phyloP scores from a whole-genome alignment of 2,888 invertebrate genomes.

The Lochmaea capreae region DNA sequence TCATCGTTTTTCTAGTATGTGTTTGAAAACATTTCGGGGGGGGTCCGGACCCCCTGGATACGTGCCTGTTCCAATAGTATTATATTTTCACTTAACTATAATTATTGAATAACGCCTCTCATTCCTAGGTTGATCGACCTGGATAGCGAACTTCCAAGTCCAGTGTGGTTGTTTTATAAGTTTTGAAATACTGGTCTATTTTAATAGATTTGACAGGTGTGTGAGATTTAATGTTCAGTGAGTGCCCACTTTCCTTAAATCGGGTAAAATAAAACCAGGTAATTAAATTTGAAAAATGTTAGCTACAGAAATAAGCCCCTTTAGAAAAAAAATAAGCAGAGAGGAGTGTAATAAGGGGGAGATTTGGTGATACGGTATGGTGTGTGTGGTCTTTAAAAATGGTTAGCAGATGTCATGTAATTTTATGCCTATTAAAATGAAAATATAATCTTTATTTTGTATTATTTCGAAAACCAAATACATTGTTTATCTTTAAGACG shows the following conservation, averaged over 20 bases:
- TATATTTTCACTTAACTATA: too few relatives aligned
- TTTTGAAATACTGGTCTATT: not conserved
- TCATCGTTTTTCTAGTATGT: too few relatives aligned
- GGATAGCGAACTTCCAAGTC: too few relatives aligned
- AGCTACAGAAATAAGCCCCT: conserved; percentile 28
- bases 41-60: too few relatives aligned
- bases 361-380: conserved; percentile 39
- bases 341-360: conserved; percentile 14
- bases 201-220: conserved; percentile 27
- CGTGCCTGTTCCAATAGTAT: too few relatives aligned
- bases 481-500: not conserved
- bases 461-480: not conserved
- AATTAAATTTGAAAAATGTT: conserved; percentile 31
- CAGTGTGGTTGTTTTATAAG: too few relatives aligned
- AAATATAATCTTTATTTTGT: conserved; percentile 46
- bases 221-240: conserved; percentile 30
- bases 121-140: too few relatives aligned
- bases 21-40: too few relatives aligned
- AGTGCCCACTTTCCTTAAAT: conserved; percentile 28
- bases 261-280: conserved; percentile 31
- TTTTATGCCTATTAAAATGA: conserved; percentile 57
- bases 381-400: conserved; percentile 53
- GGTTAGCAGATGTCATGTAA: conserved; percentile 57
- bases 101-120: too few relatives aligned
- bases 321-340: conserved; percentile 16